phyloP scores from a whole-genome alignment of 2,888 invertebrate species.

The Aspidiotus rigidus region DNA sequence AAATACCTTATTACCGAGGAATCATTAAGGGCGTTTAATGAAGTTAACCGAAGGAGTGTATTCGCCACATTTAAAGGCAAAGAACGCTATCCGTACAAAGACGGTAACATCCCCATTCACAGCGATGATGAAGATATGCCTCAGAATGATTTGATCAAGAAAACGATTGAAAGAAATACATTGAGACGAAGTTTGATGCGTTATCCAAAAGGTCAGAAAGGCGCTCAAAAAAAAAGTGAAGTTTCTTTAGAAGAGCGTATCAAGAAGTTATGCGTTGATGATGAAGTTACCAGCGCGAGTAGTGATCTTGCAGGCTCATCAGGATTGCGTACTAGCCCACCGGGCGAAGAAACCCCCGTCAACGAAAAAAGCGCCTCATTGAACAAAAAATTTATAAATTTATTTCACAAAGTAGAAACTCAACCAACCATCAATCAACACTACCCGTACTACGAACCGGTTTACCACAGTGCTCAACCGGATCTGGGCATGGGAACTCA shows the following conservation, averaged over 20 bases:
- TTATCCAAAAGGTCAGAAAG: conserved; percentile 43
- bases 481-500: conserved; percentile 47
- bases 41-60: conserved; percentile 41
- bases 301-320: conserved; percentile 37
- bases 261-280: conserved; percentile 64
- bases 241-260: conserved; percentile 78
- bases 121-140: conserved; percentile 38
- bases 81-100: conserved; percentile 35
- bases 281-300: conserved; percentile 41
- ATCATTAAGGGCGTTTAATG: conserved; percentile 59
- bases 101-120: conserved; percentile 31
- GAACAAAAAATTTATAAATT: conserved; percentile 55
- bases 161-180: conserved; percentile 75
- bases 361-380: conserved; percentile 46
- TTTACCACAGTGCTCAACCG: conserved; percentile 43
- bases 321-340: conserved; percentile 47
- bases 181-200: conserved; percentile 67
- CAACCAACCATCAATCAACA: conserved; percentile 31
- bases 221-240: conserved; percentile 43
- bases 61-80: conserved; percentile 48
- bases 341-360: conserved; percentile 51
- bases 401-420: conserved; percentile 45
- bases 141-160: conserved; percentile 48
- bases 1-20: conserved; percentile 62
- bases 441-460: conserved; percentile 38